phyloP scores from a whole-genome alignment of 2,113 vertebrate genomes.

The Chamaetylas fuelleborni region DNA sequence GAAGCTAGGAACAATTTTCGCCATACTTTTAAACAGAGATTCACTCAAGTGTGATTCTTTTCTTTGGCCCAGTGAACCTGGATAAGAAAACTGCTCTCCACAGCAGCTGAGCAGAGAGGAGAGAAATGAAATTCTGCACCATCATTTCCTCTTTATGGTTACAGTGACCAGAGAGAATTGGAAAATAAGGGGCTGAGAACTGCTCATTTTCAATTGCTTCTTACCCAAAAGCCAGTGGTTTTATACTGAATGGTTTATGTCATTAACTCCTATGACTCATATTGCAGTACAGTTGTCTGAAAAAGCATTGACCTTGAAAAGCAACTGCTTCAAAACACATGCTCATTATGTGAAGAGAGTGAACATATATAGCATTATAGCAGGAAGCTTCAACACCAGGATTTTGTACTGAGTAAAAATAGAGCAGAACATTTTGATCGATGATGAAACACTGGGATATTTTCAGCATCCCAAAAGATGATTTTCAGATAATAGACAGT shows the following conservation, averaged over 20 bases:
- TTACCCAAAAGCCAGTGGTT: conserved; percentile 25
- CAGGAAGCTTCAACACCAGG: conserved; percentile 55
- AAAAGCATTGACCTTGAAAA: conserved; percentile 60
- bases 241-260: background rate
- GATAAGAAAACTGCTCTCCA: background rate
- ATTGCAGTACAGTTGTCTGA: conserved; percentile 42
- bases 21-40: background rate
- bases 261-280: conserved; percentile 53
- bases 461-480: conserved; percentile 31
- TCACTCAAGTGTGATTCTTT: background rate
- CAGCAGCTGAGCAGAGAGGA: background rate
- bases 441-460: conserved; percentile 24
- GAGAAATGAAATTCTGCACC: background rate
- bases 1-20: background rate
- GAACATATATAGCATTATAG: conserved; percentile 58
- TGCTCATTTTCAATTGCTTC: background rate
- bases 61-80: background rate
- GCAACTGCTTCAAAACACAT: conserved; percentile 40
- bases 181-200: background rate
- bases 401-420: conserved; percentile 50
- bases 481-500: conserved; percentile 1
- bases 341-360: conserved; percentile 49
- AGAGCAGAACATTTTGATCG: conserved; percentile 44
- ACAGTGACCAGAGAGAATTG: background rate
- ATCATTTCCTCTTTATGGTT: background rate